Percentiles rank a stretch among this genome's conserved stretches.
Conservation (phyloP, 92 coral and sea anemone species). For the Parazoanthus atlanticus region DNA sequence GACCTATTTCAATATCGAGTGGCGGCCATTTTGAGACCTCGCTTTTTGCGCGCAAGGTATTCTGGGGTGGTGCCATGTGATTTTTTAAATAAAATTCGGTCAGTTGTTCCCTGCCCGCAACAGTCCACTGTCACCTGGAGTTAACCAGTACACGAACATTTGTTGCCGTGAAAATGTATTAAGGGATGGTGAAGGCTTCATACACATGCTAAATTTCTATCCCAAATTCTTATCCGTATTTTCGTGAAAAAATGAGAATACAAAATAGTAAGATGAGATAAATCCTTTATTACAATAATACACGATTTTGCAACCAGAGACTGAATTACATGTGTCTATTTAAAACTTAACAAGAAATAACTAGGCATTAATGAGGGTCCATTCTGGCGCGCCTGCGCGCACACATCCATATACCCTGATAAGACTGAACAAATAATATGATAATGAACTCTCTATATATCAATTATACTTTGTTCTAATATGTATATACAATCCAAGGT, state of each 20-base stretch:
- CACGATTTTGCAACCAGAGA: not conserved
- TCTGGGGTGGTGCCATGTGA: no score
- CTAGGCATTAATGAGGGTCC: not conserved
- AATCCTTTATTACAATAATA: not conserved
- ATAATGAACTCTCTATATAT: not conserved
- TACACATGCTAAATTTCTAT: no score
- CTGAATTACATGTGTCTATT: not conserved
- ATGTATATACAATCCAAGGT: not conserved
- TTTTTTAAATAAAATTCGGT: no score
- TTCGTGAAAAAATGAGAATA: not conserved
- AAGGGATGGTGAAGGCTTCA: no score
- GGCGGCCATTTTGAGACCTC: no score
- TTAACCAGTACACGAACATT: no score
- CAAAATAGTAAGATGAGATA: not conserved
- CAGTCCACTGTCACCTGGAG: no score
- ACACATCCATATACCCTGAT: not conserved
- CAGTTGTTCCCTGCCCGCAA: no score
- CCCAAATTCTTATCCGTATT: not conserved
- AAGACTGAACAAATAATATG: not conserved
- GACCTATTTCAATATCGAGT: no score
- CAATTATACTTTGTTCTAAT: not conserved
- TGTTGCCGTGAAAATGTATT: no score
- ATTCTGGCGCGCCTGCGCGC: not conserved
- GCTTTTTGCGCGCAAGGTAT: no score
- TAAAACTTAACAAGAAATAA: not conserved